Evolutionary conservation across 2,113 vertebrate genomes (phyloP), one percentile per base, ranked within the genome.

Genomic region (Brachyhypopomus gauderio): DNA sequence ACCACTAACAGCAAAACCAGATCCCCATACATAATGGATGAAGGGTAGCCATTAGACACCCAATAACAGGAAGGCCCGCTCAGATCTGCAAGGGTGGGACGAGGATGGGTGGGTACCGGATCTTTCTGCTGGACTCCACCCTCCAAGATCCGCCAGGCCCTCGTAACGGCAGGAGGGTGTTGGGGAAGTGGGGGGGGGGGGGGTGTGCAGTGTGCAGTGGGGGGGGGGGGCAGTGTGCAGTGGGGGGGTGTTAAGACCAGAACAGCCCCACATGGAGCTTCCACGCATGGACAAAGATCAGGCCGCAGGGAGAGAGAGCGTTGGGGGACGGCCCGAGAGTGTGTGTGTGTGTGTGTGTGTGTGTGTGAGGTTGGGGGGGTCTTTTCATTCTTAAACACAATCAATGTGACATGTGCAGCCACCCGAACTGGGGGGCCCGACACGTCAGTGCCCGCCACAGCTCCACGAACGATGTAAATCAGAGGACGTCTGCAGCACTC

Each of bases 381-480:
- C 75, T 78, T 22, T n/a, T 34, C 30, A 38, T 63, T 78, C 16
- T 34, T 34, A 30, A 38, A 63, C 60, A 67, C 75, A 83, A 76
- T 76, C 70, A 25, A 56, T 55, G 70, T n/a, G 22, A 83, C 87
- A 74, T 79, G 86, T 86, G 88, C 84, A 84, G 83, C 79, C 80
- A 79, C 70, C 80, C 80, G 82, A 88, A 87, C 83, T 69, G 81
- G 69, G 62, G 83, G 89, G 83, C 87, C 80, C 88, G 58, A 86
- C 78, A 81, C 84, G 84, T 88, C 63, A 63, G 78, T 88, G 88
- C 88, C 87, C 30, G 3, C 30, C 30, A 30, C 85, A 90, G 86
- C 80, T 73, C 78, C 84, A 85, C 60, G 6, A 11, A 27, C 30
- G 87, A 93, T 93, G 89, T 91, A 92, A 91, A 92, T 94, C 92